Conservation (phyloP, 2,797 vertebrate species). For the Fistularia commersonii region DNA sequence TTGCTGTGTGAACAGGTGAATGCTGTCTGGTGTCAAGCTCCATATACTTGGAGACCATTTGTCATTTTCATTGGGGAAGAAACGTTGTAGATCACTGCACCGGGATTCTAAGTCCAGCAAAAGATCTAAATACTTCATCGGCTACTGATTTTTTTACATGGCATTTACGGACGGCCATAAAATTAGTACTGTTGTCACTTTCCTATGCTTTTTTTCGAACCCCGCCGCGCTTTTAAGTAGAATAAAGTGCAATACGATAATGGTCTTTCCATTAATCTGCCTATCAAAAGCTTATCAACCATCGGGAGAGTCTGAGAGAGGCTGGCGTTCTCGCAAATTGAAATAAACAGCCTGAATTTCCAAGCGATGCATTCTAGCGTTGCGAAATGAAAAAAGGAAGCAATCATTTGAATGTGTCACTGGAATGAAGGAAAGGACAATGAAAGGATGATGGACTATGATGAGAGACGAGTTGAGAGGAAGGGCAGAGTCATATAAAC, state of each 20-base stretch:
- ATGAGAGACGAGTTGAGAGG: slow-evolving; percentile 30
- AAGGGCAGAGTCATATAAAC: slow-evolving; percentile 33
- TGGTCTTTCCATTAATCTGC: neutral
- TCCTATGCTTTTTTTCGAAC: neutral
- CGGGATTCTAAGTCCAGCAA: too few species aligned
- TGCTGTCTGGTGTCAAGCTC: too few species aligned
- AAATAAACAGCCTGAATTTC: neutral
- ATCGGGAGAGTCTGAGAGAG: neutral
- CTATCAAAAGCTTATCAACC: neutral
- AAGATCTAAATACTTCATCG: neutral
- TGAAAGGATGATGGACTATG: slow-evolving; percentile 29
- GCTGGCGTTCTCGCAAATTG: neutral
- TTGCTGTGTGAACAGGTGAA: too few species aligned
- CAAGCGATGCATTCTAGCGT: neutral
- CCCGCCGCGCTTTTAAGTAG: neutral
- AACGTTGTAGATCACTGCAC: too few species aligned
- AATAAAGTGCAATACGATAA: neutral
- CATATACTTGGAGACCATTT: too few species aligned
- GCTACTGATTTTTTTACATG: neutral
- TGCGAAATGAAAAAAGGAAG: neutral
- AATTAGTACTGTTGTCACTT: neutral
- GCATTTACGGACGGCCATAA: neutral
- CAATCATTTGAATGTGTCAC: too few species aligned
- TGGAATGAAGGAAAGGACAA: neutral
- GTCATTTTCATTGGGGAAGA: too few species aligned